phyloP scores from a whole-genome alignment of 2,797 vertebrate species.

The Sebastes steindachneri region DNA sequence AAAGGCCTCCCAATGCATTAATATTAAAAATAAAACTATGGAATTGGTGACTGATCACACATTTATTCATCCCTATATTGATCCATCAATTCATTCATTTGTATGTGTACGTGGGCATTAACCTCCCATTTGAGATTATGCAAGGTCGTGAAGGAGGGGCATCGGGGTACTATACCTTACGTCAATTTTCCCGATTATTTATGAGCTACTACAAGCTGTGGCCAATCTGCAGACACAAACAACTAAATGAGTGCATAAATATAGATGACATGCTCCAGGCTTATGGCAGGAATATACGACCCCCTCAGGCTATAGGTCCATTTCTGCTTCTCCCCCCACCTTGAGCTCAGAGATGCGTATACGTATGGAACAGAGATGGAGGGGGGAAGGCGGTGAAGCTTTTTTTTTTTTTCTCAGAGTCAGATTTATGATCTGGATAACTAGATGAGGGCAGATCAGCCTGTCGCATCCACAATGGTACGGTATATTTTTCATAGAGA shows the following conservation, averaged over 20 bases:
- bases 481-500: conserved; percentile 4
- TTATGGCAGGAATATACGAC: conserved; percentile 64
- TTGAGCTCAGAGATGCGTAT: conserved; percentile 32
- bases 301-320: conserved; percentile 57
- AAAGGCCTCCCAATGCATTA: neutral
- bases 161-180: conserved; percentile 41
- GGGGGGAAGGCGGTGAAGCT: neutral
- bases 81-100: conserved; percentile 16
- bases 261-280: conserved; percentile 76
- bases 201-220: conserved; percentile 57
- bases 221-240: conserved; percentile 72
- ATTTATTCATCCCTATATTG: conserved; percentile 16
- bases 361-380: conserved; percentile 18
- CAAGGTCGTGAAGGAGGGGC: conserved; percentile 30
- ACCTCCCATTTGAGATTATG: conserved; percentile 34
- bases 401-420: neutral
- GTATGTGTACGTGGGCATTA: conserved; percentile 15
- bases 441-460: conserved; percentile 40
- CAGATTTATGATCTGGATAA: conserved; percentile 53
- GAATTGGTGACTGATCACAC: conserved; percentile 8
- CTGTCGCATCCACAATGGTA: conserved; percentile 23
- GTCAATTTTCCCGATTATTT: conserved; percentile 72
- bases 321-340: conserved; percentile 46
- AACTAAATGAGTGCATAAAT: conserved; percentile 77
- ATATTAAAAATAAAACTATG: neutral